Conservation (phyloP, 2,888 invertebrate species). For the Cheiracanthium punctorium region DNA sequence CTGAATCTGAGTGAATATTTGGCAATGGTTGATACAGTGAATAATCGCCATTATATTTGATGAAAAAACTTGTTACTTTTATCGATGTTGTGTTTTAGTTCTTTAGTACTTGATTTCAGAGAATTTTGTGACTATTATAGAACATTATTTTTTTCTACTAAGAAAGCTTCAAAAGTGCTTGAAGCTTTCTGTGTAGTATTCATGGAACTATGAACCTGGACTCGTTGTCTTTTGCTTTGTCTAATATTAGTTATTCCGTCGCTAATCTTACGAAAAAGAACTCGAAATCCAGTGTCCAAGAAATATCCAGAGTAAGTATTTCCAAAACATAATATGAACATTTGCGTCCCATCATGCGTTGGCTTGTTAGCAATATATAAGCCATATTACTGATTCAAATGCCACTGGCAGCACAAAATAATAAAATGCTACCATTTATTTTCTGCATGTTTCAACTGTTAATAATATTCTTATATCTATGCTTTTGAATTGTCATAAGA, state of each 20-base stretch:
- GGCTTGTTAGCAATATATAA: too few relatives aligned
- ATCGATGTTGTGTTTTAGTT: constrained; percentile 68
- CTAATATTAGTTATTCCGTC: constrained; percentile 98
- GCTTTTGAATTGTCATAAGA: too few relatives aligned
- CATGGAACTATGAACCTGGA: constrained; percentile 99
- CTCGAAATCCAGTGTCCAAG: constrained; percentile 91
- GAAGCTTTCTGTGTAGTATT: constrained; percentile 95
- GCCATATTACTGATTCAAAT: too few relatives aligned
- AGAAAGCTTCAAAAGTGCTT: constrained; percentile 94
- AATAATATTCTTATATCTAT: too few relatives aligned
- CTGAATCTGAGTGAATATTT: constrained; percentile 17
- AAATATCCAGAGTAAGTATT: constrained; percentile 89
- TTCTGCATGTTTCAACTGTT: too few relatives aligned
- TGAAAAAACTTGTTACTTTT: constrained; percentile 38
- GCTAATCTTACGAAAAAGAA: constrained; percentile 96
- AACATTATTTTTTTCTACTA: constrained; percentile 62
- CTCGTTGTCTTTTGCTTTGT: constrained; percentile 98
- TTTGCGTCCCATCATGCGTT: too few relatives aligned
- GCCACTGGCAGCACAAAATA: too few relatives aligned
- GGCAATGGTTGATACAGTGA: constrained; percentile 55
- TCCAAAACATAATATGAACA: too few relatives aligned
- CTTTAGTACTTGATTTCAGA: constrained; percentile 62
- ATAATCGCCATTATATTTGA: constrained; percentile 62
- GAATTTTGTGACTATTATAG: constrained; percentile 31
- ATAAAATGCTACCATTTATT: too few relatives aligned